Base-by-base conservation (phyloP, 2,888 invertebrate species). In the Disparrhopalites patrizii region DNA sequence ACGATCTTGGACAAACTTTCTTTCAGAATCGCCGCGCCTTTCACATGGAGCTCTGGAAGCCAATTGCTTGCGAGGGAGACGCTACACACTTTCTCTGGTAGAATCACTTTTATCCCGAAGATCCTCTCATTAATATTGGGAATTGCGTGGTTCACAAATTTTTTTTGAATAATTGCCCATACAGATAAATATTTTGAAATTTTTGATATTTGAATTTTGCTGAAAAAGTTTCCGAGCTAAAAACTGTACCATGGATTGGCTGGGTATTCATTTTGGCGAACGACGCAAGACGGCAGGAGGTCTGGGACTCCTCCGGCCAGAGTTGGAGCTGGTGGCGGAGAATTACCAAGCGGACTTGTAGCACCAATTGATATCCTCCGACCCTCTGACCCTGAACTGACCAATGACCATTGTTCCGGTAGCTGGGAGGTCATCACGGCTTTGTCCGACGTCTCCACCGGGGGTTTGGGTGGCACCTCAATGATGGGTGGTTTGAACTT, bases 361-460 rank as follows among this genome's bases (percentile, higher is more conserved):
- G 72, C 72, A 33, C 70, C 73, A 50, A 72, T 52, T n/a, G 73
- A 73, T 28, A 72, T 70, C 47, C 74, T 30, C 52, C 75, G 50
- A 58, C 71, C 66, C 56, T 71, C 72, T 15, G 62, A 50, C 5
- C 73, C 73, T 13, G 72, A 72, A 62, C 72, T 73, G 67, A 75
- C 63, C 10, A 73, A 66, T 30, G 75, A 73, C 75, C 75, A 75
- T 56, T 75, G 75, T 62, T 75, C 75, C 8, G 74, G 74, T 56
- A 72, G 69, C 47, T 70, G 70, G 13, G 73, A 69, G 20, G 73
- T 75, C 73, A 73, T 73, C 54, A 75, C 75, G 27, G 71, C 72
- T 54, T 75, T 75, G 40, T 75, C 75, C 13, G 72, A 75, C 72
- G 72, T 75, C 70, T 75, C 75, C 54, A 74, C 74, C 8, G 71